Evolutionary conservation across 2,113 vertebrate genomes (phyloP), one percentile per base, ranked within the genome.

Genomic region (Theristicus caerulescens): DNA sequence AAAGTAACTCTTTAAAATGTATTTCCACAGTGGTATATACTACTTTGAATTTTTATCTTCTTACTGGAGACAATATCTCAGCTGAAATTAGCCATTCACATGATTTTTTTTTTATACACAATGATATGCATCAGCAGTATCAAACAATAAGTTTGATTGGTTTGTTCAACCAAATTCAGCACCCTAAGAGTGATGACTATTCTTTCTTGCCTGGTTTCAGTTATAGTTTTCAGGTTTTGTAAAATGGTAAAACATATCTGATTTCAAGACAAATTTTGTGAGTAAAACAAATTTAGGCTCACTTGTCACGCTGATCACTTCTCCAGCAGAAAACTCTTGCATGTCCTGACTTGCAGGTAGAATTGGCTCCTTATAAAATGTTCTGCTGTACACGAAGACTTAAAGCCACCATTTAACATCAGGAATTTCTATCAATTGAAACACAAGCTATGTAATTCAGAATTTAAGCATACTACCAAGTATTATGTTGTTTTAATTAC

Each of bases 61-160:
- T 31, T 73, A 34, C 25, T 18, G 84, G 64, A 77, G 42, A 66
- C 32, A 86, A 24, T 31, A 91, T 86, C 67, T 86, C 49, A 49
- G 29, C 38, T 84, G 64, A 96, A 91, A 74, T 55, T 79, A 71
- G 5, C 29, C 17, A 64, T 87, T 95, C 38, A 26, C 5, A 4
- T 31, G 5, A 78, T 93, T 87, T 91, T 42, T 67, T 91, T 82
- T 79, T 74, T 54, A 62, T 16, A 22, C 26, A 66, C 17, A 93
- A 67, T 62, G 31, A 82, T 51, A 18, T 11, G 16, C 42, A 82
- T 82, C 57, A 87, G 40, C 22, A 62, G 69, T 58, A 42, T 42
- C 40, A 42, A 93, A 95, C 42, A 93, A 82, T 91, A 89, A 91
- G 52, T 42, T 84, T 94, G 81, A 94, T 85, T 91, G 77, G 38